Evolutionary conservation across 2,797 vertebrate genomes (phyloP).

Genomic region (Bufotes viridis): DNA sequence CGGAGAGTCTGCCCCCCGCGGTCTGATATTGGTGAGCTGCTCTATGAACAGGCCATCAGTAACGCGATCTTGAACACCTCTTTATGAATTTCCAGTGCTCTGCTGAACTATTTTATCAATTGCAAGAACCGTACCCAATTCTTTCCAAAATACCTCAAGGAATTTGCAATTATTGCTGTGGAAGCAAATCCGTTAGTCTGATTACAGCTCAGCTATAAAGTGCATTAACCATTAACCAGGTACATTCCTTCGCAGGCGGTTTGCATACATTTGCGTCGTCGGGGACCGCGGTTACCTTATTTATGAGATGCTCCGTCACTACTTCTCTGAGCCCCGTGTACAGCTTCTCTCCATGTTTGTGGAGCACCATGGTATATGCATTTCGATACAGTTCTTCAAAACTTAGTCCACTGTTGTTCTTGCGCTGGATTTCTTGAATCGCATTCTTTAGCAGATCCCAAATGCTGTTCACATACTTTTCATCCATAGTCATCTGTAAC

Average conservation of each 20-base stretch:
- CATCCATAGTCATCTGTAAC: slow-evolving; percentile 97
- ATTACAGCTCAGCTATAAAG: not conserved
- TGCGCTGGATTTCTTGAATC: slow-evolving; percentile 98
- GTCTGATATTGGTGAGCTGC: no score
- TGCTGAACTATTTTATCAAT: not conserved
- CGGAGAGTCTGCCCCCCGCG: not conserved
- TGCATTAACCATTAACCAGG: not conserved
- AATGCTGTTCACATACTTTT: slow-evolving; percentile 99
- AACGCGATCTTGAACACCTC: not conserved
- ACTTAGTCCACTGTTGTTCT: slow-evolving; percentile 98
- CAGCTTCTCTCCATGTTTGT: slow-evolving; percentile 98
- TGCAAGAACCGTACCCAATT: not conserved
- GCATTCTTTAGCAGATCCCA: slow-evolving; percentile 99
- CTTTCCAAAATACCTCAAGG: slow-evolving; percentile 27
- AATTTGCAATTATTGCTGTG: slow-evolving; percentile 37
- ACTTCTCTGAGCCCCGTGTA: slow-evolving; percentile 98
- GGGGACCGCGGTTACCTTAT: slow-evolving; percentile 82
- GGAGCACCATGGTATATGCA: slow-evolving; percentile 98
- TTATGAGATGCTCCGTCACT: slow-evolving; percentile 97
- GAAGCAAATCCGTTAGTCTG: slow-evolving; percentile 42
- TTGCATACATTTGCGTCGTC: not conserved
- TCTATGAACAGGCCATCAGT: no score
- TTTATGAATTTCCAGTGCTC: not conserved
- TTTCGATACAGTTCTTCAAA: slow-evolving; percentile 99
- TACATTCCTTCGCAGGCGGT: not conserved